A percentile compares a stretch with the other conserved stretches of the same genome.
phyloP scores from a whole-genome alignment of 1,140 invertebrate genomes.

The Orius insidiosus region DNA sequence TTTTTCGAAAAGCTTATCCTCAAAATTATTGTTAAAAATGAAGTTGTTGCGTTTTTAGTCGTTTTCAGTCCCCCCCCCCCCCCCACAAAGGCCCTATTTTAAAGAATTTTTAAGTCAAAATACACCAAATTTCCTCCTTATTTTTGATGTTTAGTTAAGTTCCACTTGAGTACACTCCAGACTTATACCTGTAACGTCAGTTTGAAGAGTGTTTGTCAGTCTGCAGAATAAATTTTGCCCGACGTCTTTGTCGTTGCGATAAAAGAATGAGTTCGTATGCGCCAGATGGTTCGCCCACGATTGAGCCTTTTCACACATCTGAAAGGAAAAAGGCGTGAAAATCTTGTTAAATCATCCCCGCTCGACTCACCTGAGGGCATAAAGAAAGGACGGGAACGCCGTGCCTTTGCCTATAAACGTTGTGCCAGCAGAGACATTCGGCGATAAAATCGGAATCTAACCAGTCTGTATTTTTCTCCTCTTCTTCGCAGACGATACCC shows the following conservation, averaged over 20 bases:
- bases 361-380: conserved; percentile 44
- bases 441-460: conserved; percentile 62
- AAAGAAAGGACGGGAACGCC: conserved; percentile 49
- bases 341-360: too few relatives aligned
- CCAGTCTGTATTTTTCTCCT: conserved; percentile 51
- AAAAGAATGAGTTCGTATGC: conserved; percentile 56
- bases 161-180: too few relatives aligned
- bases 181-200: conserved; percentile 49
- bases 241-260: conserved; percentile 51
- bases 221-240: conserved; percentile 61
- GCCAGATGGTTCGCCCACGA: conserved; percentile 71
- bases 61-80: too few relatives aligned
- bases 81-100: too few relatives aligned
- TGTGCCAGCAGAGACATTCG: conserved; percentile 63
- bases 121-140: too few relatives aligned
- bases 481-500: conserved; percentile 46
- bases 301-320: conserved; percentile 65
- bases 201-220: conserved; percentile 40
- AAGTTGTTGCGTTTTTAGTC: too few relatives aligned
- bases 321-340: conserved; percentile 14
- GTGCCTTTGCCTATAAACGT: conserved; percentile 56
- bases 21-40: too few relatives aligned
- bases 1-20: too few relatives aligned
- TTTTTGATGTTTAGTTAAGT: too few relatives aligned
- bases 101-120: too few relatives aligned